Base-by-base conservation (phyloP, 53 echinoderm and acorn worm species). In the Luidia sarsii region DNA sequence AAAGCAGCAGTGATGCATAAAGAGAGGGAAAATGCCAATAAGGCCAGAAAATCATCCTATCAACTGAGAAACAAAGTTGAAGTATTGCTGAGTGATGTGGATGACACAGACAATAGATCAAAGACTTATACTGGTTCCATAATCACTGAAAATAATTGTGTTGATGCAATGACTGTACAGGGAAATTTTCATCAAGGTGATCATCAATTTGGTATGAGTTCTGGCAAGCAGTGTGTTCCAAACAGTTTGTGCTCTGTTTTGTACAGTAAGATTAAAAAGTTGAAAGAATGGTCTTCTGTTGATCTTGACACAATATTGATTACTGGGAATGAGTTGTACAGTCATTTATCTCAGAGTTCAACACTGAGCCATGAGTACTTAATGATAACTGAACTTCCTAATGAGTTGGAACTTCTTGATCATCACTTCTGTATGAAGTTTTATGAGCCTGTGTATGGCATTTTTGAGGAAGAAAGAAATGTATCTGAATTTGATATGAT, bases 241-340 rank as follows among this genome's bases (percentile, higher is more conserved):
- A 67, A 39, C 9, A 67, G 43, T 48, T 46, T 67, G 11, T 43
- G 67, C 21, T 23, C 25, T n/a, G 29, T 67, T 20, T 19, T 67
- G 23, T 67, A 46, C 25, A 67, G 67, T 39, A 11, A 28, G 3
- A 45, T 39, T 22, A 67, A 67, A 41, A 13, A 24, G 21, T 67
- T 67, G 27, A 46, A 39, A 39, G n/a, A 39, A 9, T 67, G 49
- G 68, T 21, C 39, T 23, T 13, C 28, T 45, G 14, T 16, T 25
- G 68, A 68, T n/a, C 14, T 68, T 27, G 68, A 68, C 48, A 15
- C 32, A 21, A 16, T 48, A 24, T 68, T 68, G 68, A 68, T 48
- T 15, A 68, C 68, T 68, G 68, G 68, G 14, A 39, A 68, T 68
- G 68, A 48, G 30, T 31, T 68, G 49, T 68, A 68, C 43, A 27